Conservation (phyloP, 1,140 invertebrate species). For the Helicoverpa armigera region DNA sequence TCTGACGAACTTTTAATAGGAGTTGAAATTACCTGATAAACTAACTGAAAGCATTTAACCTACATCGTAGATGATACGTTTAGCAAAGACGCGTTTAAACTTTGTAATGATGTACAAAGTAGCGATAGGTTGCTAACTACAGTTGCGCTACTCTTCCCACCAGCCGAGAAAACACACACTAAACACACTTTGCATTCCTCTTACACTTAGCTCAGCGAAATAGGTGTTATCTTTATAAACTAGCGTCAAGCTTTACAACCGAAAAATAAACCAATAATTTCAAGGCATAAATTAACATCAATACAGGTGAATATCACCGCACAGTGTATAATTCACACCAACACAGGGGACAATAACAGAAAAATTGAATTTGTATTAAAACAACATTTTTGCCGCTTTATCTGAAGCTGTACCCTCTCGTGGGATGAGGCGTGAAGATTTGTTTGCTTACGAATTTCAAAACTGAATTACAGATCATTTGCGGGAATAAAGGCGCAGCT, state of each 20-base stretch:
- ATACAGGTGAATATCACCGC: background rate
- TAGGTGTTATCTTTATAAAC: conserved; percentile 14
- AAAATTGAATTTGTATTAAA: conserved; percentile 19
- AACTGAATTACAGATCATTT: conserved; percentile 49
- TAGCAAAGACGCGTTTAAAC: conserved; percentile 43
- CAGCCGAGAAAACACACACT: conserved; percentile 18
- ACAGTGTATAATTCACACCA: conserved; percentile 1
- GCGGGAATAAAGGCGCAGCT: conserved; percentile 25
- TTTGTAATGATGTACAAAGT: conserved; percentile 40
- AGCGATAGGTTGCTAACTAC: conserved; percentile 40
- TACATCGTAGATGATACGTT: conserved; percentile 43
- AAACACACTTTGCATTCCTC: conserved; percentile 15
- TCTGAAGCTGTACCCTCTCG: conserved; percentile 12
- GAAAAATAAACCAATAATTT: background rate
- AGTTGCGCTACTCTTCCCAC: background rate
- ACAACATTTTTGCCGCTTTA: conserved; percentile 9
- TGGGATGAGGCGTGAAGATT: conserved; percentile 23
- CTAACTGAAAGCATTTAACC: conserved; percentile 17
- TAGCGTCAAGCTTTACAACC: background rate
- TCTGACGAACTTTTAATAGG: conserved; percentile 7
- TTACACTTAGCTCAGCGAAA: conserved; percentile 8
- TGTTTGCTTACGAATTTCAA: conserved; percentile 29
- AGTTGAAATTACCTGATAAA: conserved; percentile 25
- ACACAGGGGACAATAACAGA: conserved; percentile 18
- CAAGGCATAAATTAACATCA: conserved; percentile 4